A percentile compares a stretch with the other conserved stretches of the same genome.
Conservation (phyloP, 2,797 vertebrate genomes). For the Nyctibius grandis region DNA sequence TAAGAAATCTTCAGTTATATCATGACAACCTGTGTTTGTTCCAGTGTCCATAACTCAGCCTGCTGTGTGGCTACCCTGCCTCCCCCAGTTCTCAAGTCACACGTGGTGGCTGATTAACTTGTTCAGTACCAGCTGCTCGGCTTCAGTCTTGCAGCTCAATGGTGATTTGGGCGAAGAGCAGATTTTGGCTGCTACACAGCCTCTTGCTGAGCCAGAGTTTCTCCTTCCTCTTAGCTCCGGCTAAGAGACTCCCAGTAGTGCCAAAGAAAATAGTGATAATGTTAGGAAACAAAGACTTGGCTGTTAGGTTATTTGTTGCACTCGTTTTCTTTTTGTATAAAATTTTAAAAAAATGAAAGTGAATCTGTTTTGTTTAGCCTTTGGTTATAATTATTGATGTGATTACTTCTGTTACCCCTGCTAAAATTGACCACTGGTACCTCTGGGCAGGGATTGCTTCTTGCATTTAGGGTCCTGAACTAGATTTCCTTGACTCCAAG, state of each 20-base stretch:
- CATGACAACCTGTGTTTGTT: constrained; percentile 8
- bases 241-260: background rate
- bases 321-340: background rate
- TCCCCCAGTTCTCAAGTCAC: background rate
- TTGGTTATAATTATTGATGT: background rate
- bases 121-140: background rate
- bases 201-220: constrained; percentile 34
- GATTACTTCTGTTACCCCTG: background rate
- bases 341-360: background rate
- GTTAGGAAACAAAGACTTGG: constrained; percentile 47
- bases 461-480: background rate
- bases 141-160: background rate
- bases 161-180: constrained; percentile 16
- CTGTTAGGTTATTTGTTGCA: constrained; percentile 51
- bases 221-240: background rate
- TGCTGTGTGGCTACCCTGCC: background rate
- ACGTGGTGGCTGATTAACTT: background rate
- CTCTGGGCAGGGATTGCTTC: background rate
- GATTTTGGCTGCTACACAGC: constrained; percentile 20
- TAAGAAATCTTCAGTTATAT: constrained; percentile 18
- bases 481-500: constrained; percentile 7
- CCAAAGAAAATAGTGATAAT: constrained; percentile 70
- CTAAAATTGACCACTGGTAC: background rate
- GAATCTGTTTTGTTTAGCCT: background rate
- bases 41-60: constrained; percentile 25